These are phyloP conservation scores for Talpa occidentalis DNA, from an alignment of 2,113 vertebrate genomes.

Conservation along the genomic window DNA sequence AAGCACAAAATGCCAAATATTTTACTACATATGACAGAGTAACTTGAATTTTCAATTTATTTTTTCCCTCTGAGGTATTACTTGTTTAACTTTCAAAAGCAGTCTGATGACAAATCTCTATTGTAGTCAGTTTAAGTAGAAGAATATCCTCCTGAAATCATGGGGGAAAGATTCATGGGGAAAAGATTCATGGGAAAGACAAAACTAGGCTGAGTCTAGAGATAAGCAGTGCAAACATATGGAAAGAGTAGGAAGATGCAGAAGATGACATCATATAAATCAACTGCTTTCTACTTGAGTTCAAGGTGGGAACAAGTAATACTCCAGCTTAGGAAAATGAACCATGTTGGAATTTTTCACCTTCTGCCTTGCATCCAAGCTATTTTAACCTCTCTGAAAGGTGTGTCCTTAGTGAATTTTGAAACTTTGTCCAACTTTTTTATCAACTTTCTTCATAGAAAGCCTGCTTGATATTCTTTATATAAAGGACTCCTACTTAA, in stretches of 20 bases:
- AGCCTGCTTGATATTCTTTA: not conserved
- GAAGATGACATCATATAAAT: not conserved
- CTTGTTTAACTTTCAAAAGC: not conserved
- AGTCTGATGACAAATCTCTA: not conserved
- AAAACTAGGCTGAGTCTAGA: not conserved
- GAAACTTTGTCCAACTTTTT: not conserved
- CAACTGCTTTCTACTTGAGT: not conserved
- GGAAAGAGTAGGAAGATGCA: not conserved
- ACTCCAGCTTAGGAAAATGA: not conserved
- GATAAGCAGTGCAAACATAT: not conserved
- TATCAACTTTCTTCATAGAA: fast-evolving
- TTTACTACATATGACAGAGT: not conserved
- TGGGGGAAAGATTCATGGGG: not conserved
- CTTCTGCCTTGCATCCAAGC: too few species aligned
- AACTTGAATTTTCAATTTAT: not conserved
- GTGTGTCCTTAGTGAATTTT: too few species aligned
- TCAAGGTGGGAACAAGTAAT: not conserved
- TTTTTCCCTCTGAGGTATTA: not conserved
- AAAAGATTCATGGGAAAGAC: not conserved
- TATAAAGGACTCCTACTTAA: not conserved
- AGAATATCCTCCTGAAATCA: not conserved
- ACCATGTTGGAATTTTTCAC: not conserved
- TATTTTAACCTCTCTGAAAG: not conserved
- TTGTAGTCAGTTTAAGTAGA: not conserved
- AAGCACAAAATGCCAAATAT: not conserved